Evolutionary conservation across 2,797 vertebrate species (phyloP).

Genomic region (Cossypha polioptera): DNA sequence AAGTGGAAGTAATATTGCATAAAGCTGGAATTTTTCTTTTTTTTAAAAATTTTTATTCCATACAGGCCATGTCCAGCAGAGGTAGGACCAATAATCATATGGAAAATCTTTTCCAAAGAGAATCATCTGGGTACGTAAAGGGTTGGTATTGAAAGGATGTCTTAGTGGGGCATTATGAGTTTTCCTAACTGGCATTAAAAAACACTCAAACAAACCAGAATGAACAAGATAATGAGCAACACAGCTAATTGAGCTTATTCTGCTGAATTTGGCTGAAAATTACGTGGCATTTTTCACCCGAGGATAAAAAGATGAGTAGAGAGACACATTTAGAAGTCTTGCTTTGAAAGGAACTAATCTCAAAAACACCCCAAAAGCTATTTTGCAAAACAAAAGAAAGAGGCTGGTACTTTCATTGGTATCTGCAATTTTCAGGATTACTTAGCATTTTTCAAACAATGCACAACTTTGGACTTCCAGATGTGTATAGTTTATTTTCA

Average conservation of each 20-base stretch:
- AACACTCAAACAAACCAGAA: neutral
- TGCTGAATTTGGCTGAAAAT: neutral
- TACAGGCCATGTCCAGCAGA: neutral
- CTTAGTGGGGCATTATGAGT: neutral
- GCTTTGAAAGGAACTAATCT: neutral
- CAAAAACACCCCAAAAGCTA: neutral
- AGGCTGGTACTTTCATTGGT: neutral
- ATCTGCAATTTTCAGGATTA: neutral
- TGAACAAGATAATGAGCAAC: neutral
- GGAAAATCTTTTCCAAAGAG: neutral
- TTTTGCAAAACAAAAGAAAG: neutral
- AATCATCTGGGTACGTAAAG: neutral
- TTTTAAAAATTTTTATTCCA: neutral
- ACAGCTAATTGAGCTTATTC: neutral
- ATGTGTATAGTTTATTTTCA: neutral
- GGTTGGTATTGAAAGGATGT: neutral
- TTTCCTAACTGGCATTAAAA: neutral
- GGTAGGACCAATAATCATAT: neutral
- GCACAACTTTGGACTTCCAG: neutral
- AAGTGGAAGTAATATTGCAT: neutral
- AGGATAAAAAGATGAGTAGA: neutral
- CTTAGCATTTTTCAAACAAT: neutral
- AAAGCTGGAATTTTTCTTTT: neutral
- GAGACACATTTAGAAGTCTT: neutral
- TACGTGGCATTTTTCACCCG: neutral